Percentiles rank a stretch among this genome's conserved stretches.
Evolutionary conservation across 2,888 invertebrate genomes (phyloP).

Genomic region (Drosophila anomalata): DNA sequence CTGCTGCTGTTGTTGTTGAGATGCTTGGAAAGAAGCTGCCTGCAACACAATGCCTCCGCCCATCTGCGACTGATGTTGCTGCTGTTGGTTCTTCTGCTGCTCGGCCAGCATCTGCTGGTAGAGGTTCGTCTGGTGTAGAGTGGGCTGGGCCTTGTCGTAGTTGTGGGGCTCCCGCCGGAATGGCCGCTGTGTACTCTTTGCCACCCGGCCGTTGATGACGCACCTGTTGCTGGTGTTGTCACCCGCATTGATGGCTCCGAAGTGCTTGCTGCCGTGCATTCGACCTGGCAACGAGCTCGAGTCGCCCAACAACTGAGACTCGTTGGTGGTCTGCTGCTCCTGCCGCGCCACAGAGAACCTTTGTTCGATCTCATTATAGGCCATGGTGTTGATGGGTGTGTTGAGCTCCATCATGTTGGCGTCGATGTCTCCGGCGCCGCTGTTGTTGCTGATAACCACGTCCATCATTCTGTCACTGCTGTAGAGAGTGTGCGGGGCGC

Average conservation of each 20-base stretch:
- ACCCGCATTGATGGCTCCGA: constrained; percentile 51
- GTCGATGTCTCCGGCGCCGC: constrained; percentile 62
- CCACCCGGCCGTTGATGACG: constrained; percentile 82
- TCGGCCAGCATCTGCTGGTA: constrained; percentile 84
- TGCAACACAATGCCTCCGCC: constrained; percentile 60
- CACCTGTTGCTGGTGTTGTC: constrained; percentile 72
- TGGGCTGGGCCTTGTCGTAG: constrained; percentile 84
- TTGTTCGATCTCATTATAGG: constrained; percentile 78
- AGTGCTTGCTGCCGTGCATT: constrained; percentile 65
- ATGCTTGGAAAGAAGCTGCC: constrained; percentile 58
- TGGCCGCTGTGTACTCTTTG: constrained; percentile 79
- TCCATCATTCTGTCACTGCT: constrained; percentile 79
- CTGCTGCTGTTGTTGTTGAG: constrained; percentile 57
- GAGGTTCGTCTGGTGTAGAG: constrained; percentile 84
- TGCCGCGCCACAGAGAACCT: constrained; percentile 71
- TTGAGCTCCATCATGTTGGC: constrained; percentile 83
- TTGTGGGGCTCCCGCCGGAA: constrained; percentile 84
- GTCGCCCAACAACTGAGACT: constrained; percentile 46
- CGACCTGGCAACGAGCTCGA: constrained; percentile 8
- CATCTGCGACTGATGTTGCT: constrained; percentile 70
- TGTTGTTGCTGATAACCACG: constrained; percentile 49
- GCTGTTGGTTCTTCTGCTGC: constrained; percentile 78
- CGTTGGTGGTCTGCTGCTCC: constrained; percentile 52
- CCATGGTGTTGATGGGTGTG: constrained; percentile 74
- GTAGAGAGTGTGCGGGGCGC: constrained; percentile 78